Evolutionary conservation across 2,888 invertebrate genomes (phyloP), one percentile per base, ranked within the genome.

Genomic region (Podotricha telesiphe): DNA sequence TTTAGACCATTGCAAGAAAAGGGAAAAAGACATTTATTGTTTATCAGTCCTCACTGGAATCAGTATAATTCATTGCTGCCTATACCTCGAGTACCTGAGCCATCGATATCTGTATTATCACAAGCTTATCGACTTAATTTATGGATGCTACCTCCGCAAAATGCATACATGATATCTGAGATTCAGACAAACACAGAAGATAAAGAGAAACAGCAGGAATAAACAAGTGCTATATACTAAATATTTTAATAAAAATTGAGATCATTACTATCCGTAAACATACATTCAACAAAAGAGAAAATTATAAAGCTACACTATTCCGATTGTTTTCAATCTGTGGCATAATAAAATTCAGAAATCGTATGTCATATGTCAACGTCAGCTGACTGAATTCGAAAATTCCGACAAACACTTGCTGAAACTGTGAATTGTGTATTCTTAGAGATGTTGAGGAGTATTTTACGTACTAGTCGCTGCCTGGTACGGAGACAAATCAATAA

Each of bases 41-140:
- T 94, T 67, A 93, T 94, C 45, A 92, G 86, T 68, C 94, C 94
- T 1, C 94, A 94, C 66, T 89, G 89, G 84, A 82, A 79, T 64
- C 88, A 87, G 68, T 93, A 94, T 75, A 91, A 94, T 70, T 93
- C 94, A 0, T 77, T 94, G 48, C 76, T 94, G 28, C 93, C 93
- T 0, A 85, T 87, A 75, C 88, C 89, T 2, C 83, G 88, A 62
- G 0, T 86, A 11, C 86, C 86, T 28, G 88, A 89, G 69, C 72
- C 80, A 2, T 88, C 88, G 0, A 89, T 91, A 67, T 85, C 93
- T 1, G 73, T 80, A 15, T 65, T 90, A 0, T 92, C 93, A 10
- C 81, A 83, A 2, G 84, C 80, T 0, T 93, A 93, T 71, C 65
- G 78, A 73, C 73, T 74, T 1, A 82, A 88, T 65, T 71, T 78